These are phyloP conservation scores for Drosophila aff. DNA, from an alignment of 1,140 invertebrate species.

Conservation along the genomic window DNA sequence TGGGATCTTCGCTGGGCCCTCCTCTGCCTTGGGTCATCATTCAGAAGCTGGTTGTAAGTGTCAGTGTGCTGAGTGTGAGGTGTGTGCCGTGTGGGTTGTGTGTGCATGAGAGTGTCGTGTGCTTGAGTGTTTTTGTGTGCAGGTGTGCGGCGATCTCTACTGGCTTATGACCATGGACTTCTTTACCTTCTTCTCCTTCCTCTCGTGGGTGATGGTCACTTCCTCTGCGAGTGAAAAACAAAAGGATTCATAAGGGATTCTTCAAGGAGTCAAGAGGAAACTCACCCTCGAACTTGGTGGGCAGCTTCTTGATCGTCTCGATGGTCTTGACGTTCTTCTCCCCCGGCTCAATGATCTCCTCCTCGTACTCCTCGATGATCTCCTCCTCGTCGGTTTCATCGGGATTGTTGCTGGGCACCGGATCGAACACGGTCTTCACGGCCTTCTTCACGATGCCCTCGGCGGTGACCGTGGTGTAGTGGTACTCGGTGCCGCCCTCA, in stretches of 20 bases:
- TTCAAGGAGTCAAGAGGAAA: too few species aligned
- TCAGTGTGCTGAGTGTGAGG: constrained; percentile 10
- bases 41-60: constrained; percentile 31
- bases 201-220: constrained; percentile 82
- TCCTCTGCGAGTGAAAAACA: constrained; percentile 55
- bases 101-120: constrained; percentile 31
- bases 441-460: constrained; percentile 85
- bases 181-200: constrained; percentile 85
- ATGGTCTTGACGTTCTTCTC: constrained; percentile 81
- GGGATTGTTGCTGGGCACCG: constrained; percentile 68
- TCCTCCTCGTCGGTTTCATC: constrained; percentile 82
- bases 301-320: constrained; percentile 79
- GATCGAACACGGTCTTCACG: constrained; percentile 80
- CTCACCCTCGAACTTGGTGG: constrained; percentile 78
- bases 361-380: constrained; percentile 83
- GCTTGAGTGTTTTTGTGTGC: constrained; percentile 28
- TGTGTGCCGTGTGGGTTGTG: constrained; percentile 16
- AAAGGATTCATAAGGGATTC: background rate
- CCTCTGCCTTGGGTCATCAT: constrained; percentile 14
- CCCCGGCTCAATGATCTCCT: constrained; percentile 83
- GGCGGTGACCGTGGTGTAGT: constrained; percentile 81
- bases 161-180: constrained; percentile 84
- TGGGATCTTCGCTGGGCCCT: constrained; percentile 37
- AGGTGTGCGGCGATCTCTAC: constrained; percentile 55
- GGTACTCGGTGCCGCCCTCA: constrained; percentile 80